Conservation (phyloP, 1,140 invertebrate genomes). For the Drosophila bipectinata region DNA sequence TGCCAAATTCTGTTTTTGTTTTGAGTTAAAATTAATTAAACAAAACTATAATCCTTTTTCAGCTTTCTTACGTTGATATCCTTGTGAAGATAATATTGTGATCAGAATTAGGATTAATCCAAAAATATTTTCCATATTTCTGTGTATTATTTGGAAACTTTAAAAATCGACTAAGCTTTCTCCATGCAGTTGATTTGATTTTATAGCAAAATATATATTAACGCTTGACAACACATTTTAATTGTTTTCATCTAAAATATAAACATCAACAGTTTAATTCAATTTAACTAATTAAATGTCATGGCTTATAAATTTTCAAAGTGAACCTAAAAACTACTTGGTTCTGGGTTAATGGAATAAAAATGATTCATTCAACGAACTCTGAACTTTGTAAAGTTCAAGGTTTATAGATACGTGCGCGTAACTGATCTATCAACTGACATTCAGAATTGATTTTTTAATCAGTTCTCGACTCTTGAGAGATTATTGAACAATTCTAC, state of each 20-base stretch:
- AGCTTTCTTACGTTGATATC: slow-evolving; percentile 42
- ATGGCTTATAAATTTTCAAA: neutral
- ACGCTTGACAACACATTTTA: slow-evolving; percentile 24
- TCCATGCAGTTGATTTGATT: neutral
- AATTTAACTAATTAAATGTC: neutral
- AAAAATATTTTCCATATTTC: slow-evolving; percentile 9
- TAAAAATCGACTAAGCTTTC: slow-evolving; percentile 20
- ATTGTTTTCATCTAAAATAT: slow-evolving; percentile 25
- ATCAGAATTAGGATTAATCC: slow-evolving; percentile 12
- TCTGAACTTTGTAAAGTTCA: slow-evolving; percentile 21
- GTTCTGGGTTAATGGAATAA: slow-evolving; percentile 3
- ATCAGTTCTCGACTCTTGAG: neutral
- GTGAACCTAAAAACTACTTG: neutral
- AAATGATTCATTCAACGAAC: neutral
- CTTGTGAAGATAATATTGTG: neutral
- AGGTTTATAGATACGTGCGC: neutral
- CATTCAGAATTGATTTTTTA: neutral
- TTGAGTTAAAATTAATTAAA: neutral
- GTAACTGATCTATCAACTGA: neutral
- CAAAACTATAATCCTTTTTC: neutral
- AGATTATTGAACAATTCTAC: slow-evolving; percentile 26
- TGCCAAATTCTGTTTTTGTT: slow-evolving; percentile 49
- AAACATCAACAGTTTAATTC: slow-evolving; percentile 11
- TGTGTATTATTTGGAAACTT: neutral
- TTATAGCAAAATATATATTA: slow-evolving; percentile 18